Evolutionary conservation across 2,797 vertebrate genomes (phyloP).

Genomic region (Meriones psammophilus): DNA sequence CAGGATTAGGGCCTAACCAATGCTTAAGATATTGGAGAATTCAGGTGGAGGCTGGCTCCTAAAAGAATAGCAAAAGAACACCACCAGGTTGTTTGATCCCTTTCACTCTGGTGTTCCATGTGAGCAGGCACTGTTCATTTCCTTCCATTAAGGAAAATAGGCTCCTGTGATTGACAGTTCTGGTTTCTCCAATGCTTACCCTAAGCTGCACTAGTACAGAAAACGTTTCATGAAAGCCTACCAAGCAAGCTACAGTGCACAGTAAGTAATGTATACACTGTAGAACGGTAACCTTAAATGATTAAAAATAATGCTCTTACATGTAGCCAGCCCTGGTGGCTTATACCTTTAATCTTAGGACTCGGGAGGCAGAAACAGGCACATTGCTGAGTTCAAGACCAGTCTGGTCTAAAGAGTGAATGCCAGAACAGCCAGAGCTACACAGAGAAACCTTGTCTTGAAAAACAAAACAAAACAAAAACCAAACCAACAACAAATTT

Average conservation of each 20-base stretch:
- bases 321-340: background rate
- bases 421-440: background rate
- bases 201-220: background rate
- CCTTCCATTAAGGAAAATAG: background rate
- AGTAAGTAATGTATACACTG: background rate
- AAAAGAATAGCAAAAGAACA: background rate
- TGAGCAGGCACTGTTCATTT: background rate
- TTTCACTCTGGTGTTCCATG: too few relatives aligned
- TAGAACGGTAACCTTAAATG: background rate
- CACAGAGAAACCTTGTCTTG: background rate
- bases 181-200: background rate
- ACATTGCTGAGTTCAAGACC: background rate
- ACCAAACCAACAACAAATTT: background rate
- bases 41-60: background rate
- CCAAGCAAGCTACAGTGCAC: background rate
- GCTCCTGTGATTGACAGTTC: background rate
- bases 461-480: background rate
- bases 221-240: conserved; percentile 1
- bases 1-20: background rate
- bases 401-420: background rate
- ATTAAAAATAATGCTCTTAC: background rate
- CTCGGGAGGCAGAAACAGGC: background rate
- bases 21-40: background rate
- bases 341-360: background rate
- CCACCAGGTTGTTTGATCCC: background rate